phyloP scores from a whole-genome alignment of 2,888 invertebrate genomes.

The Caenorhabditis angaria region DNA sequence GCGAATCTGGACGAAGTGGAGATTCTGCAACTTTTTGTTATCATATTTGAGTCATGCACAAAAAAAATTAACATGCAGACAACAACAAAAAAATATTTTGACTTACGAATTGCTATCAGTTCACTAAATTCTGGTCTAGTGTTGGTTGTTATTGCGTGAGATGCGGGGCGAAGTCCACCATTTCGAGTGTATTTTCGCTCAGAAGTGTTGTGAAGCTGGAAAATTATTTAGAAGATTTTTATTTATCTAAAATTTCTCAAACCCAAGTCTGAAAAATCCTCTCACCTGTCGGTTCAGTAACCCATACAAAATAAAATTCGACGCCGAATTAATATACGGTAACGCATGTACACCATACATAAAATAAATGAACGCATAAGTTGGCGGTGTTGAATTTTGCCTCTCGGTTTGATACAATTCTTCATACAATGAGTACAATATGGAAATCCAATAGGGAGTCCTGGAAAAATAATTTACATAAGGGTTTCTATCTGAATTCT shows the following conservation, averaged over 20 bases:
- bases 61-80: neutral
- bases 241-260: neutral
- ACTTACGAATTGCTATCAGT: constrained; percentile 34
- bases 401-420: constrained; percentile 50
- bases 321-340: constrained; percentile 70
- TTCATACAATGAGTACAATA: constrained; percentile 65
- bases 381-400: constrained; percentile 41
- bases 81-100: neutral
- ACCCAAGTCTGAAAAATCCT: neutral
- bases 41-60: neutral
- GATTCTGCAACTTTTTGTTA: constrained; percentile 15
- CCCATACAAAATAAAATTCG: constrained; percentile 69
- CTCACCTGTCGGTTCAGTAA: constrained; percentile 58
- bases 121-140: constrained; percentile 43
- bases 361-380: constrained; percentile 62
- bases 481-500: too few species aligned
- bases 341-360: constrained; percentile 71
- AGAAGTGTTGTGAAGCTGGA: constrained; percentile 38
- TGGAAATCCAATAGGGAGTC: constrained; percentile 70
- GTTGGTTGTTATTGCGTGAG: constrained; percentile 34
- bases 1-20: constrained; percentile 25
- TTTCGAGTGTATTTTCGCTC: constrained; percentile 36
- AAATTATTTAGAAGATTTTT: neutral
- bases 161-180: constrained; percentile 22
- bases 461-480: too few species aligned